A percentile compares a stretch with the other conserved stretches of the same genome.
phyloP scores from a whole-genome alignment of 2,888 invertebrate species.

The Latrodectus elegans region DNA sequence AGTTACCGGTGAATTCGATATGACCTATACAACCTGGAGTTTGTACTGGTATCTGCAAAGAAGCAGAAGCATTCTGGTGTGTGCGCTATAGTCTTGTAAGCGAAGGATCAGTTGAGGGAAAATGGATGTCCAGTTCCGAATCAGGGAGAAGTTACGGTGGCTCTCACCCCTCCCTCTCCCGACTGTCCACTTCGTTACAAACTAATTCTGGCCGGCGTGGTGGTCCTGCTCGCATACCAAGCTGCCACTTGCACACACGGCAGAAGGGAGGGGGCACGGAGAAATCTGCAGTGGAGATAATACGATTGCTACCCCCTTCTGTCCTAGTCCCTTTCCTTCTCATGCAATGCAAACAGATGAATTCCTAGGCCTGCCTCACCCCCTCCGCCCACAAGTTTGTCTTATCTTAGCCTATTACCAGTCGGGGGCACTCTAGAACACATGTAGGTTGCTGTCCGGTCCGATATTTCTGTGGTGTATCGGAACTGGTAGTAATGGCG shows the following conservation, averaged over 20 bases:
- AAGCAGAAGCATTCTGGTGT: too few species aligned
- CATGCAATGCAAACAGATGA: slow-evolving; percentile 40
- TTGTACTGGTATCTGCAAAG: too few species aligned
- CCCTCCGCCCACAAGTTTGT: slow-evolving; percentile 44
- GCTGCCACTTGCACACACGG: slow-evolving; percentile 33
- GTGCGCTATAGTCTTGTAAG: too few species aligned
- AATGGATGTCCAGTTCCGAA: slow-evolving; percentile 5
- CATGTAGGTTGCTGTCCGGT: slow-evolving; percentile 61
- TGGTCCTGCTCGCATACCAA: slow-evolving; percentile 26
- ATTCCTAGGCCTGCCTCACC: slow-evolving; percentile 30
- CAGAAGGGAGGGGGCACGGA: slow-evolving; percentile 12
- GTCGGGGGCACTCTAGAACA: slow-evolving; percentile 47
- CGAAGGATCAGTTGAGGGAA: not conserved
- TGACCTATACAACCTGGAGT: too few species aligned
- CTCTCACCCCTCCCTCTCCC: not conserved
- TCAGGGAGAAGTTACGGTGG: not conserved
- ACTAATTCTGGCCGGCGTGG: slow-evolving; percentile 29
- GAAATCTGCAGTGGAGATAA: slow-evolving; percentile 47
- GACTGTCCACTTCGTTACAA: slow-evolving; percentile 31
- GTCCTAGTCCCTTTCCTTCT: not conserved
- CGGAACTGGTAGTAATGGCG: slow-evolving; percentile 35
- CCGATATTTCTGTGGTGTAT: slow-evolving; percentile 61
- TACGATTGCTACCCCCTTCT: slow-evolving; percentile 40
- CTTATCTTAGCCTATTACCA: slow-evolving; percentile 59
- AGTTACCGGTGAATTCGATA: too few species aligned